A percentile compares a stretch with the other conserved stretches of the same genome.
Conservation (phyloP, 2,888 invertebrate genomes). For the Epistrophella euchroma region DNA sequence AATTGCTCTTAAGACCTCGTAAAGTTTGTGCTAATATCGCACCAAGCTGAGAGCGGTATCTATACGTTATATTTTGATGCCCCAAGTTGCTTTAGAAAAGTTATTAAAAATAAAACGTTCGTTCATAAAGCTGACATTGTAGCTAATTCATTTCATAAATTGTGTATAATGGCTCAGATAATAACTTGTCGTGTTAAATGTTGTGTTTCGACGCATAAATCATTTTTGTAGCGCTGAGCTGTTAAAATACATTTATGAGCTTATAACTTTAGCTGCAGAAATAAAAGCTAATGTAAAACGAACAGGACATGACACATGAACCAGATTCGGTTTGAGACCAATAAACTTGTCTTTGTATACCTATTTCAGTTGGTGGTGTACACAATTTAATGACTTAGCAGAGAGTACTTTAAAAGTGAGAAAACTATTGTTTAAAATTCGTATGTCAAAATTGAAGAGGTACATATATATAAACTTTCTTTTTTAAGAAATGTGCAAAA, state of each 20-base stretch:
- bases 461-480: no score
- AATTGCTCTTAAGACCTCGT: constrained; percentile 70
- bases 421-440: no score
- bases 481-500: no score
- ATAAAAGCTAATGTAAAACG: not conserved
- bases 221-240: constrained; percentile 13
- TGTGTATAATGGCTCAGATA: constrained; percentile 16
- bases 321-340: not conserved
- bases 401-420: no score
- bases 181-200: constrained; percentile 27
- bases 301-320: constrained; percentile 11
- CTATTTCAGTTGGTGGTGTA: no score
- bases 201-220: constrained; percentile 26
- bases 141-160: constrained; percentile 24
- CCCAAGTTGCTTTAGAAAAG: constrained; percentile 16
- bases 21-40: constrained; percentile 62
- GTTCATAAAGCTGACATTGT: constrained; percentile 61
- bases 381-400: not conserved
- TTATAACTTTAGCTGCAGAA: not conserved
- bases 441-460: no score
- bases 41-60: constrained; percentile 9
- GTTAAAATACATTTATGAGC: constrained; percentile 13
- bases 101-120: constrained; percentile 38
- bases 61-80: constrained; percentile 31
- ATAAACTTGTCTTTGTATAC: no score